Base-by-base conservation (phyloP, 2,113 vertebrate genomes). In the Gymnorhina tibicen region DNA sequence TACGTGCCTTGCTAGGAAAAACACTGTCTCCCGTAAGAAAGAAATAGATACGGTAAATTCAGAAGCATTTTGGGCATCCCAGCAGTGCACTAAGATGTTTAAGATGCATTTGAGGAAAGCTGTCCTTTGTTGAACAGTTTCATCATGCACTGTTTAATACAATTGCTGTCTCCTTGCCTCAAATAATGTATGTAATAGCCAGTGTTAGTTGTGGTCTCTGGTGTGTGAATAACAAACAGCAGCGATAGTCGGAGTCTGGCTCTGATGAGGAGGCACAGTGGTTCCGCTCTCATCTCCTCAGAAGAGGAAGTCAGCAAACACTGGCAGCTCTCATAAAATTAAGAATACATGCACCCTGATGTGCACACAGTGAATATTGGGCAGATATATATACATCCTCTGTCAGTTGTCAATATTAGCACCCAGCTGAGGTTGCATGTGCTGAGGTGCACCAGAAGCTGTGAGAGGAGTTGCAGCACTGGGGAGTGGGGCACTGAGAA, bases 231-330 rank as follows among this genome's bases (percentile, higher is more conserved):
- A 87, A 82, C 60, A 78, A 87, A 82, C n/a, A 50, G 67, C 79
- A 81, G 60, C 1, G 1, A 30, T 16, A 32, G 73, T 23, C 1
- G 0, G 59, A 73, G 55, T 32, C 19, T 0, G 1, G 56, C 52
- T 78, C 60, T 35, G 52, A 33, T 70, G 62, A 55, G 37, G 35
- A 76, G 39, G 21, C 44, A 72, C 1, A 0, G 7, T 56, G 30
- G 66, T 94, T 85, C 64, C 62, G 75, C n/a, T 26, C 90, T 94
- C 81, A 94, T 91, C 74, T 96, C 78, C 22, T 6, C 35, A 20
- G 63, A 58, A 76, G 21, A 85, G 70, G 85, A 96, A 95, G 82
- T 85, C 96, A 90, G 82, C 92, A 91, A 87, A 68, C 64, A 47
- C 74, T 69, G 66, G 19, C 66, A 83, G 70, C 13, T 42, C 49